Evolutionary conservation across 1,140 invertebrate genomes (phyloP).

Genomic region (Drosophila neocordata): DNA sequence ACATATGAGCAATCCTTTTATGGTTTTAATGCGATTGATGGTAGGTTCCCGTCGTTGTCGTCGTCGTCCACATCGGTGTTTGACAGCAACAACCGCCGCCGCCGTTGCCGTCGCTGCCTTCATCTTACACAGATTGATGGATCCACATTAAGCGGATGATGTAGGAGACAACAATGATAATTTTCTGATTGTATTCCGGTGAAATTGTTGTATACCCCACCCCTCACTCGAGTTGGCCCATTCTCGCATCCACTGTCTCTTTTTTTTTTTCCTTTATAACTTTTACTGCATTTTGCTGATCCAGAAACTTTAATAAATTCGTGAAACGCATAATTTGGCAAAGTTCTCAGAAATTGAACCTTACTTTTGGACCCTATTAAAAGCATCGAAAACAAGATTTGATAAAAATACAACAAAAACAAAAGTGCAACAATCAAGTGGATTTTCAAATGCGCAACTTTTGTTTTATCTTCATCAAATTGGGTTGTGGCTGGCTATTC

Average conservation of each 20-base stretch:
- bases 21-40: conserved; percentile 82
- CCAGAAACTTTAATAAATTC: conserved; percentile 56
- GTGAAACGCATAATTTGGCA: conserved; percentile 70
- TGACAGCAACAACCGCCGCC: conserved; percentile 52
- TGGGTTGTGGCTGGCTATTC: conserved; percentile 35
- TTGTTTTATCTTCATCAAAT: conserved; percentile 50
- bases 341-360: conserved; percentile 53
- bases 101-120: conserved; percentile 19
- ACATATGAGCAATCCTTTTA: conserved; percentile 81
- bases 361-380: conserved; percentile 51
- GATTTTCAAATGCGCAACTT: conserved; percentile 38
- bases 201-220: conserved; percentile 23
- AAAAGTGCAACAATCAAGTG: conserved; percentile 39
- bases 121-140: conserved; percentile 79
- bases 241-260: too few relatives aligned
- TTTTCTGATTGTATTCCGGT: conserved; percentile 70
- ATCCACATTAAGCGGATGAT: conserved; percentile 77
- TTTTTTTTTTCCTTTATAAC: conserved; percentile 12
- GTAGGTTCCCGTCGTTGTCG: conserved; percentile 42
- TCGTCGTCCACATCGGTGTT: conserved; percentile 37
- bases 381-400: conserved; percentile 12
- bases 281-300: conserved; percentile 24
- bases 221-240: too few relatives aligned
- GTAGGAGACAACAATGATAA: conserved; percentile 80
- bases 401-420: not conserved